Evolutionary conservation across 2,888 invertebrate species (phyloP).

Genomic region (Luperina testacea): DNA sequence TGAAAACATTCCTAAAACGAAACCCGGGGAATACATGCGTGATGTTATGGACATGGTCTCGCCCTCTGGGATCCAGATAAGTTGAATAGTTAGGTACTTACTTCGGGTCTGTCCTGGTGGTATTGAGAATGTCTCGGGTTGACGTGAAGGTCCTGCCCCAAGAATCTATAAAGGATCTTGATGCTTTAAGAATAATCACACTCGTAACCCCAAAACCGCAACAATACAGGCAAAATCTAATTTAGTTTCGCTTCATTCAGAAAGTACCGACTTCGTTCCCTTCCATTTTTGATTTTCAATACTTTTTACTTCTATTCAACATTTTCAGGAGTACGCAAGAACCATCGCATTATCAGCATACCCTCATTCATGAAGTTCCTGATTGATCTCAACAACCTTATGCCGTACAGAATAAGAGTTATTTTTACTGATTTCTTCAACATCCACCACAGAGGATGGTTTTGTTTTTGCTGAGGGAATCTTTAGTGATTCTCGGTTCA

Average conservation of each 20-base stretch:
- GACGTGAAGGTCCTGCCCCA: background rate
- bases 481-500: slow-evolving; percentile 16
- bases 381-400: slow-evolving; percentile 80
- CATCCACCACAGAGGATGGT: slow-evolving; percentile 86
- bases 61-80: background rate
- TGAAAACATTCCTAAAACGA: background rate
- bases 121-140: background rate
- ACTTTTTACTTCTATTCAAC: background rate
- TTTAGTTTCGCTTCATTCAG: background rate
- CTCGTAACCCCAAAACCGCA: background rate
- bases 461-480: slow-evolving; percentile 83
- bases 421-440: slow-evolving; percentile 87
- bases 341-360: slow-evolving; percentile 82
- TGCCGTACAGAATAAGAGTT: slow-evolving; percentile 85
- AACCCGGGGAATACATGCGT: background rate
- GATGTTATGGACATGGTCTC: background rate
- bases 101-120: background rate
- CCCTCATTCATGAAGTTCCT: slow-evolving; percentile 83
- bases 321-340: slow-evolving; percentile 84
- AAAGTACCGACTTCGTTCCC: background rate
- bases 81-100: background rate
- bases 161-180: background rate
- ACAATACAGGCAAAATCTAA: background rate
- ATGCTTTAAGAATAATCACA: background rate
- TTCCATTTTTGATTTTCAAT: background rate